Conservation (phyloP, 2,797 vertebrate genomes). For the Platalea minor region DNA sequence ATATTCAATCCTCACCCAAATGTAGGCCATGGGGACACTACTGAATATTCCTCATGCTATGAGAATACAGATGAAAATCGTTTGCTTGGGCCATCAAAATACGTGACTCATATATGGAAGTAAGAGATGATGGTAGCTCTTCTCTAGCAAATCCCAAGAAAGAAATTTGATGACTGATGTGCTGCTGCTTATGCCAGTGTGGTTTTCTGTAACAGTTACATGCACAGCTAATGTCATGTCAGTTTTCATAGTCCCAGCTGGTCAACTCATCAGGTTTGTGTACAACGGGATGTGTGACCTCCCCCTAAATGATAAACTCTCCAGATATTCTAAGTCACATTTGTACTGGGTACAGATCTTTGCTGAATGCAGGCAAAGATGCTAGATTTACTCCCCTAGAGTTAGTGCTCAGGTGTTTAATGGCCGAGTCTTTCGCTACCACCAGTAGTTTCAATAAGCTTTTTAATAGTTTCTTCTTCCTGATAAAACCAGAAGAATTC, state of each 20-base stretch:
- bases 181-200: background rate
- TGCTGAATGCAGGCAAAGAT: background rate
- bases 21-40: background rate
- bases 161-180: background rate
- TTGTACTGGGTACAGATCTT: background rate
- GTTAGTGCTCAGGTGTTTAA: background rate
- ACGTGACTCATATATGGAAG: background rate
- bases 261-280: background rate
- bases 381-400: background rate
- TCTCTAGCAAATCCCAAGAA: background rate
- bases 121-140: background rate
- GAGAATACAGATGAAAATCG: background rate
- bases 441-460: background rate
- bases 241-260: background rate
- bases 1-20: background rate
- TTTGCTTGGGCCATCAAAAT: background rate
- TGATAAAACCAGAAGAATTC: background rate
- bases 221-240: background rate
- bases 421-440: background rate
- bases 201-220: background rate
- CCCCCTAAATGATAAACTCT: background rate
- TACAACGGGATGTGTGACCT: background rate
- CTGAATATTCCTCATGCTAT: background rate
- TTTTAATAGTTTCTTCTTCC: background rate
- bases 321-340: background rate